Conservation (phyloP, 2,113 vertebrate genomes). For the Bufo gargarizans region DNA sequence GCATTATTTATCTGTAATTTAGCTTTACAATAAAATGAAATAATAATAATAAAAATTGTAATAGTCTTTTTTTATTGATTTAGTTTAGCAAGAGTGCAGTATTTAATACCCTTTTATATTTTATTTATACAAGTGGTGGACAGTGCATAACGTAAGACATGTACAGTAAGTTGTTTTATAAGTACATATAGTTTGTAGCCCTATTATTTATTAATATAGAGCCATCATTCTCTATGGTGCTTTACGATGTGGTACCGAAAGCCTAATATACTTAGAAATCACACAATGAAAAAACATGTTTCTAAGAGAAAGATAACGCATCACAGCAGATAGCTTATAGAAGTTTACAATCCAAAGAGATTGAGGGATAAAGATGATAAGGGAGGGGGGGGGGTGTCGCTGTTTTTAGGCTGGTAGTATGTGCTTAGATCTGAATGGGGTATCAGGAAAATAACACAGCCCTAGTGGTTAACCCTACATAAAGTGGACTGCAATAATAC, state of each 20-base stretch:
- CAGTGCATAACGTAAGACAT: not conserved
- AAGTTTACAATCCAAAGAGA: not conserved
- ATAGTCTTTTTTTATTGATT: no score
- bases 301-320: not conserved
- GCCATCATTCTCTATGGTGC: not conserved
- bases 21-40: not conserved
- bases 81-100: no score
- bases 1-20: not conserved
- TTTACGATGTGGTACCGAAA: not conserved
- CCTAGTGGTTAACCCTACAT: not conserved
- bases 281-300: not conserved
- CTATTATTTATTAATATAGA: not conserved
- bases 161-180: not conserved
- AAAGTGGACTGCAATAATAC: not conserved
- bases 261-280: not conserved
- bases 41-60: no score
- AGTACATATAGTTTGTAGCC: not conserved
- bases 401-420: not conserved
- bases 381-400: not conserved
- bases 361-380: not conserved
- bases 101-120: no score
- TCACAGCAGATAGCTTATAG: not conserved
- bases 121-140: not conserved
- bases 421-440: not conserved
- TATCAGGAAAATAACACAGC: not conserved